A percentile compares a stretch with the other conserved stretches of the same genome.
Conservation (phyloP, 1,140 invertebrate genomes). For the Pachyrhynchus sulphureomaculatus region DNA sequence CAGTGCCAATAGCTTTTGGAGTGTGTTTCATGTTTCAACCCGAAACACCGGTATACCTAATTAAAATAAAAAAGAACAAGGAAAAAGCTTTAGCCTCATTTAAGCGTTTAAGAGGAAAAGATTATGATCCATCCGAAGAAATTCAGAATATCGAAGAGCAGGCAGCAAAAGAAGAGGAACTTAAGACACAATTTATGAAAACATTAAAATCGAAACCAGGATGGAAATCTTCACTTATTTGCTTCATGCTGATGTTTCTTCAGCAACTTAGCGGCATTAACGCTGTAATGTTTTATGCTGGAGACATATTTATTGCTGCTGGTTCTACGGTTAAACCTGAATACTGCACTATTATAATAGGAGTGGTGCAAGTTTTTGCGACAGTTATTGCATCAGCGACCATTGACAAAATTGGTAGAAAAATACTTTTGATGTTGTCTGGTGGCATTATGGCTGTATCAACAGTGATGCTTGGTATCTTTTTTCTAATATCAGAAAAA, state of each 20-base stretch:
- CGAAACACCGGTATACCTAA: conserved; percentile 62
- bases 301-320: conserved; percentile 51
- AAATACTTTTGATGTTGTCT: conserved; percentile 69
- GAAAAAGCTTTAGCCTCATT: conserved; percentile 66
- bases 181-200: conserved; percentile 47
- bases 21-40: conserved; percentile 65
- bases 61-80: conserved; percentile 59
- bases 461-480: conserved; percentile 66
- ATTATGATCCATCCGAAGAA: conserved; percentile 65
- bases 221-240: conserved; percentile 57
- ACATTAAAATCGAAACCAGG: conserved; percentile 54
- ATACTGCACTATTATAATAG: conserved; percentile 70
- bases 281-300: conserved; percentile 64
- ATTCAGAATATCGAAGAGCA: conserved; percentile 54
- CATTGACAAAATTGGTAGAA: conserved; percentile 68
- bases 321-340: conserved; percentile 54
- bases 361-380: conserved; percentile 68
- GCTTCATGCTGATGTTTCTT: conserved; percentile 66
- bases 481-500: conserved; percentile 58
- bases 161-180: conserved; percentile 41
- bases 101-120: conserved; percentile 65
- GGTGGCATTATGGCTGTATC: conserved; percentile 64
- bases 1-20: conserved; percentile 62
- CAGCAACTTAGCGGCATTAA: conserved; percentile 67
- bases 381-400: conserved; percentile 65